phyloP scores from a whole-genome alignment of 2,113 vertebrate genomes.

The Cyanoliseus patagonus region DNA sequence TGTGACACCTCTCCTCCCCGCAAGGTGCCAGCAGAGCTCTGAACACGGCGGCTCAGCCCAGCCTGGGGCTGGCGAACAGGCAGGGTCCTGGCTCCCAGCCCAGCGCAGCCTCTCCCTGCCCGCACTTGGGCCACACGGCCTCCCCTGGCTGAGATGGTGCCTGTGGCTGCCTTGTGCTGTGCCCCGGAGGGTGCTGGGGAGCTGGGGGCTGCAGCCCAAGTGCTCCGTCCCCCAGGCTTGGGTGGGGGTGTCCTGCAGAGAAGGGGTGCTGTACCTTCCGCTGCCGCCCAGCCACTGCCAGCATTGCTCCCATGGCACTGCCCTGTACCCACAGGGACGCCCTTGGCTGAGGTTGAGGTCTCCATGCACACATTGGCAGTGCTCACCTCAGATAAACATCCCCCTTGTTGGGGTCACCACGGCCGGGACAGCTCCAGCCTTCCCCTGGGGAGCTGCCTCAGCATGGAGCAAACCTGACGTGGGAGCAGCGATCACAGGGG shows the following conservation, averaged over 20 bases:
- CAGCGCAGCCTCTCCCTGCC: background rate
- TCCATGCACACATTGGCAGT: rapidly evolving
- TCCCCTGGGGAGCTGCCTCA: background rate
- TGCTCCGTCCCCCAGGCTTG: background rate
- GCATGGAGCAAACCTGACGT: background rate
- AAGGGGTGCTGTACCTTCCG: rapidly evolving
- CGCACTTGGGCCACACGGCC: background rate
- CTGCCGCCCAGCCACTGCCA: rapidly evolving
- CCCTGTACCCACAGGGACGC: background rate
- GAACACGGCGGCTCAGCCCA: background rate
- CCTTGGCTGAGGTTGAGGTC: background rate
- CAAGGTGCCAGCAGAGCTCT: slow-evolving; percentile 66
- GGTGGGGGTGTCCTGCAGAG: background rate
- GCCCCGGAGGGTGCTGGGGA: background rate
- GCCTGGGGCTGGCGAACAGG: background rate
- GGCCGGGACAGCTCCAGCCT: background rate
- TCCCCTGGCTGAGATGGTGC: background rate
- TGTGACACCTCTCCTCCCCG: slow-evolving; percentile 41
- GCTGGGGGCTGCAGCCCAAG: background rate
- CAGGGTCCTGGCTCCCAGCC: background rate
- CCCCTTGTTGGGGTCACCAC: too few relatives aligned
- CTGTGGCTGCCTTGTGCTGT: background rate
- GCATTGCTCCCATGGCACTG: background rate
- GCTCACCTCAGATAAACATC: background rate
- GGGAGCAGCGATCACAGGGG: background rate